A percentile compares a stretch with the other conserved stretches of the same genome.
These are phyloP conservation scores for Reticulitermes lucifugus DNA, from an alignment of 2,888 invertebrate genomes.

Conservation along the genomic window DNA sequence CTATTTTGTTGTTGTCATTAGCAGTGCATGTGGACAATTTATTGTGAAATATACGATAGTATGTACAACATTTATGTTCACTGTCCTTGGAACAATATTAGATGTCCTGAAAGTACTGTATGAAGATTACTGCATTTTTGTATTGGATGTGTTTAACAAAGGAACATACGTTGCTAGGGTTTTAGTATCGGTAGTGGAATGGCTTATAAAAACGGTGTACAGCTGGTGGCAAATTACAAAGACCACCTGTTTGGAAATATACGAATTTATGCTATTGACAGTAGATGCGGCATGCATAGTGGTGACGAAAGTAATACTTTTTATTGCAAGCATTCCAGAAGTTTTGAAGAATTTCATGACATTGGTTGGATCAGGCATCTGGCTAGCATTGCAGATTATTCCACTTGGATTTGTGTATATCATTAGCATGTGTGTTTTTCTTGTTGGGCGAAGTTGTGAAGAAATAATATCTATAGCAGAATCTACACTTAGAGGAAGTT, in stretches of 20 bases:
- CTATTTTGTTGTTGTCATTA: neutral
- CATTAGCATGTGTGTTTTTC: conserved; percentile 38
- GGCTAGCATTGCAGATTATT: conserved; percentile 39
- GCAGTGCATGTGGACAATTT: conserved; percentile 33
- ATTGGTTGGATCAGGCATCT: conserved; percentile 44
- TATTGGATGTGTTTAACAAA: conserved; percentile 35
- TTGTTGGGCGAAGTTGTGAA: conserved; percentile 40
- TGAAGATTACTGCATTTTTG: conserved; percentile 44
- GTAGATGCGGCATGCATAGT: neutral
- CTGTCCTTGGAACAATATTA: neutral
- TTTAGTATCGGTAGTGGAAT: neutral
- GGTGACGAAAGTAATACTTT: neutral
- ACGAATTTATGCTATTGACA: neutral
- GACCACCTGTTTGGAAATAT: neutral
- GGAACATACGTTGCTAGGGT: neutral
- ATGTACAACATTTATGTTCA: neutral
- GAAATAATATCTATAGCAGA: conserved; percentile 19
- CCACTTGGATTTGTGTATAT: conserved; percentile 45
- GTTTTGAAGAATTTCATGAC: conserved; percentile 41
- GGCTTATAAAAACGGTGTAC: neutral
- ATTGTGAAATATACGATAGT: conserved; percentile 16
- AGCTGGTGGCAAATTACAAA: neutral
- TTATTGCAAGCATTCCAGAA: conserved; percentile 35
- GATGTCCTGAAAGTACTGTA: conserved; percentile 23
- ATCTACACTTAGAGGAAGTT: neutral